Evolutionary conservation across 1,140 invertebrate species (phyloP).

Genomic region (Physella acuta): DNA sequence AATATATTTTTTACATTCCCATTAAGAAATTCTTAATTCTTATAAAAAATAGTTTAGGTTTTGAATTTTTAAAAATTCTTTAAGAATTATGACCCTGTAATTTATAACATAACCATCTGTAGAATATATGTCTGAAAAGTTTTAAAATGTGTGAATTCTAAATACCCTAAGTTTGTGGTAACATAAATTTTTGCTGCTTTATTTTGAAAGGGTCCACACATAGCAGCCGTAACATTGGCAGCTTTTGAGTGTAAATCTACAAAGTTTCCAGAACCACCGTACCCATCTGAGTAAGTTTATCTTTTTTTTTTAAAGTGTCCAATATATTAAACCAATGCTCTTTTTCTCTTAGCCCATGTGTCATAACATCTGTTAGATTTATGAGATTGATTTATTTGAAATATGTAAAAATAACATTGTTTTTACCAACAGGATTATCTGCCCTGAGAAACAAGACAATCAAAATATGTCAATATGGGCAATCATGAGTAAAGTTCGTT

Average conservation of each 20-base stretch:
- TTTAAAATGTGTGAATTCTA: background rate
- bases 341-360: too few species aligned
- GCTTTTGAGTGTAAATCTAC: constrained; percentile 94
- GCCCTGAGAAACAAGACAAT: constrained; percentile 50
- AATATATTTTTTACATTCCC: too few species aligned
- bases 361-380: too few species aligned
- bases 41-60: too few species aligned
- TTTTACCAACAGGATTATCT: constrained; percentile 58
- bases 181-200: constrained; percentile 1
- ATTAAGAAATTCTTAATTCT: too few species aligned
- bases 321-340: too few species aligned
- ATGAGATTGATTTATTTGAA: too few species aligned
- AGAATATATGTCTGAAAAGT: background rate
- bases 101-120: background rate
- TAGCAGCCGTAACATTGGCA: constrained; percentile 88
- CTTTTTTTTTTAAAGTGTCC: background rate
- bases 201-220: constrained; percentile 65
- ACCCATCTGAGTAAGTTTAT: constrained; percentile 64
- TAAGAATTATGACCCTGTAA: background rate
- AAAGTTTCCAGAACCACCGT: constrained; percentile 84
- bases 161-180: background rate
- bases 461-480: constrained; percentile 68
- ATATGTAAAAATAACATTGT: background rate
- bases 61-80: too few species aligned
- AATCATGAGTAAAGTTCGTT: constrained; percentile 94